Percentiles rank a stretch among this genome's conserved stretches.
phyloP scores from a whole-genome alignment of 2,113 vertebrate species.

The Myrmecobius fasciatus region DNA sequence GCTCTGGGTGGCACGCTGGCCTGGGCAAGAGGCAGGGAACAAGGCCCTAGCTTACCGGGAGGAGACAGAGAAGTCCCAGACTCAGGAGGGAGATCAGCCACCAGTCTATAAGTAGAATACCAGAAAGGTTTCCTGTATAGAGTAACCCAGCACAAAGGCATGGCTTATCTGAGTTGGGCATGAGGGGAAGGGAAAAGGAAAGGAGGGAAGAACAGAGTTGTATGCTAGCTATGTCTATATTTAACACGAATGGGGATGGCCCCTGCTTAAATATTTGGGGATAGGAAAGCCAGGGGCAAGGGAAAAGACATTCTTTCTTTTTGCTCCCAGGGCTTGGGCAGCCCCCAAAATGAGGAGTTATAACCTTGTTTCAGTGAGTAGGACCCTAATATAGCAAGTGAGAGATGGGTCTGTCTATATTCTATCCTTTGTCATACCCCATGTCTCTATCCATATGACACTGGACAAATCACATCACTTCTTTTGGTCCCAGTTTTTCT shows the following conservation, averaged over 20 bases:
- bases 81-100: neutral
- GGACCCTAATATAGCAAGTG: neutral
- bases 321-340: neutral
- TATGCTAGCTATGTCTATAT: neutral
- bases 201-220: neutral
- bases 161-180: neutral
- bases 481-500: neutral
- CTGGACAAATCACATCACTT: neutral
- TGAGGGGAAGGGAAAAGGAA: neutral
- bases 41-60: neutral
- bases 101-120: neutral
- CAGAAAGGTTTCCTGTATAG: neutral
- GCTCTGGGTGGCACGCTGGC: neutral
- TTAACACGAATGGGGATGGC: neutral
- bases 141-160: neutral
- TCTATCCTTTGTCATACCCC: neutral
- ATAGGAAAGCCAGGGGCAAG: neutral
- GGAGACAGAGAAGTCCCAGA: neutral
- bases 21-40: too few relatives aligned
- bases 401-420: neutral
- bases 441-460: neutral
- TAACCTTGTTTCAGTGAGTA: neutral
- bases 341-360: neutral
- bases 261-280: neutral
- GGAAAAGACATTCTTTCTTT: neutral